Base-by-base conservation (phyloP, 1,140 invertebrate genomes). In the Spodoptera frugiperda region DNA sequence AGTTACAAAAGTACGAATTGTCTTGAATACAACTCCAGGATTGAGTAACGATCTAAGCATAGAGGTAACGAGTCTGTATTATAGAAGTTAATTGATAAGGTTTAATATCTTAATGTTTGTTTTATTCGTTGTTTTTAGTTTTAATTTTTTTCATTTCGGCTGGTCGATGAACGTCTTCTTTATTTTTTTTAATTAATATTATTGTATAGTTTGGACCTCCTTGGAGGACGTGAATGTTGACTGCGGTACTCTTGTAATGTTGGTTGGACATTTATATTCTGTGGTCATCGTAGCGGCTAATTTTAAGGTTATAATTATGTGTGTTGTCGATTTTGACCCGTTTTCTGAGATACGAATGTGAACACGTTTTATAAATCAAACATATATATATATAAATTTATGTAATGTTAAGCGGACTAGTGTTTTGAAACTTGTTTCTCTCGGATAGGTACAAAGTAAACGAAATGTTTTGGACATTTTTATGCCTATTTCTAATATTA, bases 91-190 rank as follows among this genome's bases (percentile, higher is more conserved):
- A 82, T 84, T 75, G 12, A 77, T 89, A 87, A 83, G 82, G 85
- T 77, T 78, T 84, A 84, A 79, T 81, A 79, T 79, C 81, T 73
- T 83, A 82, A 80, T 86, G 78, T 84, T 83, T 89, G 84, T 83
- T 87, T 71, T 80, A 82, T 67, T 82, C 84, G 83, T 88, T 88
- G 84, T 86, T 88, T 87, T 89, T 88, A 87, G 83, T 88, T 87
- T 46, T 88, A 82, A 79, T 87, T 83, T 81, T 87, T 83, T 81
- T 76, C 71, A 73, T 59, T 81, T 82, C 79, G 83, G 78, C 84
- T 82, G 84, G 83, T 84, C 83, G 82, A 82, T 82, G 61, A 67
- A 55, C 81, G 75, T 78, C 10, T 79, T 48, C 82, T 80, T 81
- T 78, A 71, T 76, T 77, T 76, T 79, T 74, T 81, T 55, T 84